phyloP scores from a whole-genome alignment of 1,140 invertebrate species.

The Xylocopa sonorina region DNA sequence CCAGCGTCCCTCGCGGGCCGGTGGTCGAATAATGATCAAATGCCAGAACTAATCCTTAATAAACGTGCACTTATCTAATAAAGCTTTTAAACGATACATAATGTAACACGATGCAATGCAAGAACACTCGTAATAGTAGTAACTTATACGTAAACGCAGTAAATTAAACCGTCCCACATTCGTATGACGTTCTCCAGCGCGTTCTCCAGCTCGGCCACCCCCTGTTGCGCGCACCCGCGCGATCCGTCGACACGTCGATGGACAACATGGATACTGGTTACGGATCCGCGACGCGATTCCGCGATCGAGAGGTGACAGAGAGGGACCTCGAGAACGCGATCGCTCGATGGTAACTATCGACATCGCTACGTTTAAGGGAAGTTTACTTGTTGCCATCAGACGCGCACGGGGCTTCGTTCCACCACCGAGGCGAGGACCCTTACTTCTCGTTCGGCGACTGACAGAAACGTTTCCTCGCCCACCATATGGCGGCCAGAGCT shows the following conservation, averaged over 20 bases:
- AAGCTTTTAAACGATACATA: slow-evolving; percentile 64
- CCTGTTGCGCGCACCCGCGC: neutral
- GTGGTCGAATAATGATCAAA: slow-evolving; percentile 33
- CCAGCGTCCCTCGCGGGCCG: neutral
- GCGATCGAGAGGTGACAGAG: too few relatives aligned
- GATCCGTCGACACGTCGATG: slow-evolving; percentile 16
- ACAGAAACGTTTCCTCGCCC: slow-evolving; percentile 82
- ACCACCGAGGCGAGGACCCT: neutral
- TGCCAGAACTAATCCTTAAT: slow-evolving; percentile 48
- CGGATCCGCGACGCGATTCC: neutral
- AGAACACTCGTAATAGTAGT: slow-evolving; percentile 58
- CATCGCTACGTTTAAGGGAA: slow-evolving; percentile 25
- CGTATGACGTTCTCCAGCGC: neutral
- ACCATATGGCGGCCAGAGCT: slow-evolving; percentile 84
- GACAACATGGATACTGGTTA: slow-evolving; percentile 13
- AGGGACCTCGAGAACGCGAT: too few relatives aligned
- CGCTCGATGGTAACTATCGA: neutral
- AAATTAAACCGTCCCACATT: slow-evolving; percentile 26
- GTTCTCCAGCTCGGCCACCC: too few relatives aligned
- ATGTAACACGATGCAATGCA: slow-evolving; percentile 51
- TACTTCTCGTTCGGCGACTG: slow-evolving; percentile 72
- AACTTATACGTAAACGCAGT: slow-evolving; percentile 45
- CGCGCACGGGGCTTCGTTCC: neutral
- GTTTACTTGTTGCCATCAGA: neutral
- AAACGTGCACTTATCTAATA: slow-evolving; percentile 66